Percentiles rank a stretch among this genome's conserved stretches.
phyloP scores from a whole-genome alignment of 2,113 vertebrate species.

The Ailurus styani region DNA sequence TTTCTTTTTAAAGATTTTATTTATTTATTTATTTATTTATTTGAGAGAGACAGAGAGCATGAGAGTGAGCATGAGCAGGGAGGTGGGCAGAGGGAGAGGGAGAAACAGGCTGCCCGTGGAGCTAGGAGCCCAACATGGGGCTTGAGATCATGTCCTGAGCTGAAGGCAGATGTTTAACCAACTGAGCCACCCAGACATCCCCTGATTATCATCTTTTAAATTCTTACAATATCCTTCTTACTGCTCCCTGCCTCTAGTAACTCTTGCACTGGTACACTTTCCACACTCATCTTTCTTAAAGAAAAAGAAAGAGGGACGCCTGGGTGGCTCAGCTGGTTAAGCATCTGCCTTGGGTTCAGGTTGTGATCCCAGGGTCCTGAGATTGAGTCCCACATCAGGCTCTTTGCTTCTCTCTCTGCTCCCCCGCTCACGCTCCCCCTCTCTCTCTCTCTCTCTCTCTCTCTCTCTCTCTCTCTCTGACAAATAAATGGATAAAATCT shows the following conservation, averaged over 20 bases:
- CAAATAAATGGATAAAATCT: too few relatives aligned
- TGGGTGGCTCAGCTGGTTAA: neutral
- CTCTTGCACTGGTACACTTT: neutral
- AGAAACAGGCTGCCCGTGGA: too few relatives aligned
- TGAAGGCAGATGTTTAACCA: neutral
- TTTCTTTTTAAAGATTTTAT: neutral
- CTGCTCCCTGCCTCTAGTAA: neutral
- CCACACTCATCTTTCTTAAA: neutral
- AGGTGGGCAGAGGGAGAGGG: neutral
- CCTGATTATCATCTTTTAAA: neutral
- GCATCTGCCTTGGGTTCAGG: neutral
- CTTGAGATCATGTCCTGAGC: neutral
- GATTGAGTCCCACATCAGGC: neutral
- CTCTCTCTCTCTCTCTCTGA: too few relatives aligned
- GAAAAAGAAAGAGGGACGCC: neutral
- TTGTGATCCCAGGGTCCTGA: neutral
- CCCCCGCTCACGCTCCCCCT: neutral
- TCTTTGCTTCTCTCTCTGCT: neutral
- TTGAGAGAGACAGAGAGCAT: neutral
- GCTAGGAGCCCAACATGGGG: neutral
- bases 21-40: neutral
- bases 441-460: too few relatives aligned
- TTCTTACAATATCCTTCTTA: neutral
- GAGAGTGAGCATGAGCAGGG: neutral
- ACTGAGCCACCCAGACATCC: neutral